Evolutionary conservation across 1,140 invertebrate species (phyloP).

Genomic region (Neodiprion lecontei): DNA sequence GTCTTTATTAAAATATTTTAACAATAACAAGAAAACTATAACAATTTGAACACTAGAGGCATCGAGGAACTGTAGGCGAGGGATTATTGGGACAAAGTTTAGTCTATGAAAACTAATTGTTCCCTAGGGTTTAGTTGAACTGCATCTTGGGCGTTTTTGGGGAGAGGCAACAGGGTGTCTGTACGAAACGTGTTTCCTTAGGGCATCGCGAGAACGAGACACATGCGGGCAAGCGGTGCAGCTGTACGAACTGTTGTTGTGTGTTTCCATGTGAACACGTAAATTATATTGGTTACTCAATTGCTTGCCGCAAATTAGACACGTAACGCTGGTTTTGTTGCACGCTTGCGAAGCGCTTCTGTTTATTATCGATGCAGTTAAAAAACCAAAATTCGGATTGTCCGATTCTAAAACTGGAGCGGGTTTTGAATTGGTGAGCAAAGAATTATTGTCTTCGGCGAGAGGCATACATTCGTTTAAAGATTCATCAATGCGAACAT

Average conservation of each 20-base stretch:
- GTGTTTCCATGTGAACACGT: conserved; percentile 87
- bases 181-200: conserved; percentile 88
- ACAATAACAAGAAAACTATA: conserved; percentile 48
- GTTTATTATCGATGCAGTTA: conserved; percentile 35
- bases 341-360: conserved; percentile 44
- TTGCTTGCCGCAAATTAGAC: conserved; percentile 85
- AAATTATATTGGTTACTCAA: conserved; percentile 90
- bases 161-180: conserved; percentile 70
- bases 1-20: conserved; percentile 48
- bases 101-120: conserved; percentile 20
- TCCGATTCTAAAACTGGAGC: conserved; percentile 15
- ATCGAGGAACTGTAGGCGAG: conserved; percentile 35
- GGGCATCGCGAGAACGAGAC: conserved; percentile 82
- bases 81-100: conserved; percentile 13
- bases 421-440: neutral
- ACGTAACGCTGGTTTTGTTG: conserved; percentile 71
- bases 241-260: conserved; percentile 81
- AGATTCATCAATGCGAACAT: neutral
- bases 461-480: neutral
- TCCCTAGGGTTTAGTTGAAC: conserved; percentile 28
- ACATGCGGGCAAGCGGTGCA: conserved; percentile 86
- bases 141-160: conserved; percentile 56
- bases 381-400: conserved; percentile 53
- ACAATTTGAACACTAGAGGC: conserved; percentile 49
- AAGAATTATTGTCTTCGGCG: neutral